Percentiles rank a stretch among this genome's conserved stretches.
phyloP scores from a whole-genome alignment of 2,113 vertebrate genomes.

The Phaethornis superciliosus region DNA sequence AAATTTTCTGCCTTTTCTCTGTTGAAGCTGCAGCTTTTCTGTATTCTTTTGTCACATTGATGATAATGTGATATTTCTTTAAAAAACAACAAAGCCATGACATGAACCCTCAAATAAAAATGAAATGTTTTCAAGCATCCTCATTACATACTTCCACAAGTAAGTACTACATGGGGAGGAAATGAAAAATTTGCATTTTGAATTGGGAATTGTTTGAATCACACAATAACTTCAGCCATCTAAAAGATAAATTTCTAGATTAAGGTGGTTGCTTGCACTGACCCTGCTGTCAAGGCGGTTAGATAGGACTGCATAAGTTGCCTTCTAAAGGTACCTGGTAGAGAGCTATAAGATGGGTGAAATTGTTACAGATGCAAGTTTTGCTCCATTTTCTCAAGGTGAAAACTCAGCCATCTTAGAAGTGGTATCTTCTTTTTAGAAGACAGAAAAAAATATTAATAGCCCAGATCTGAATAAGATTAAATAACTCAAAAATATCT shows the following conservation, averaged over 20 bases:
- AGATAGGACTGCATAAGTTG: background rate
- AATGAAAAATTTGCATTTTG: background rate
- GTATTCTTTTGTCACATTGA: background rate
- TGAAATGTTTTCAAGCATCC: background rate
- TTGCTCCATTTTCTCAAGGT: background rate
- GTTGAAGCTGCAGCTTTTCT: background rate
- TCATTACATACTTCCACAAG: background rate
- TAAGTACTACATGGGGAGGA: background rate
- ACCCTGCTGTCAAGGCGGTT: background rate
- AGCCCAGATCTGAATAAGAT: background rate
- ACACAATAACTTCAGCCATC: background rate
- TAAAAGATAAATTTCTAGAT: background rate
- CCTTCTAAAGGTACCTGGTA: background rate
- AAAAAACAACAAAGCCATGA: background rate
- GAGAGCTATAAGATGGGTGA: background rate
- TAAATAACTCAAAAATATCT: background rate
- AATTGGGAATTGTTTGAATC: background rate
- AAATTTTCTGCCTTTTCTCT: background rate
- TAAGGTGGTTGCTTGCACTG: background rate
- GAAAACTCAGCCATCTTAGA: background rate
- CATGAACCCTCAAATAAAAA: background rate
- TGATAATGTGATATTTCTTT: background rate
- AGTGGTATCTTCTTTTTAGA: background rate
- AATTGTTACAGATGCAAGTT: background rate
- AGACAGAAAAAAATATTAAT: background rate